Conservation (phyloP, 2,797 vertebrate genomes). For the Vespertilio murinus region DNA sequence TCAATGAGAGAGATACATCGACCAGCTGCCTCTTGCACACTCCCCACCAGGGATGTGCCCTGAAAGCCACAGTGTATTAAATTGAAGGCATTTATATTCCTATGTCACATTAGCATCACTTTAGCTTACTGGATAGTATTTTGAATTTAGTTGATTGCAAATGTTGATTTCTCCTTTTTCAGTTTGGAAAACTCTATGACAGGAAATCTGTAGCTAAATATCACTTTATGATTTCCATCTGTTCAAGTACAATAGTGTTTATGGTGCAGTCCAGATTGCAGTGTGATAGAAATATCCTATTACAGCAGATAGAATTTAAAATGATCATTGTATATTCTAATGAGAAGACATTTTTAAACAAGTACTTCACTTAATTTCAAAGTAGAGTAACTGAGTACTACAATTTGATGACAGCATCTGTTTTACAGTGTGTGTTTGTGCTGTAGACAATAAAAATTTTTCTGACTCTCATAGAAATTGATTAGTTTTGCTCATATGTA, state of each 20-base stretch:
- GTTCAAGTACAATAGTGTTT: slow-evolving; percentile 83
- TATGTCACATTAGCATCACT: slow-evolving; percentile 44
- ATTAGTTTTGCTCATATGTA: slow-evolving; percentile 13
- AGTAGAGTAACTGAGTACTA: slow-evolving; percentile 64
- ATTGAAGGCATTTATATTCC: slow-evolving; percentile 58
- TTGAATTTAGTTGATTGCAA: slow-evolving; percentile 80
- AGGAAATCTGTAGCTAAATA: slow-evolving; percentile 86
- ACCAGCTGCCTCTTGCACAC: too few species aligned
- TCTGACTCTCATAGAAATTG: slow-evolving; percentile 46
- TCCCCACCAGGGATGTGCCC: too few species aligned
- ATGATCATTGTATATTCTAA: slow-evolving; percentile 80
- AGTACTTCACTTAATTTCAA: slow-evolving; percentile 80
- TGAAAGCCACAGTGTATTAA: not conserved
- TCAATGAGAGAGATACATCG: too few species aligned
- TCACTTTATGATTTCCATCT: slow-evolving; percentile 86
- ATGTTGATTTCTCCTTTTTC: slow-evolving; percentile 79
- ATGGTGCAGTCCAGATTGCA: slow-evolving; percentile 82
- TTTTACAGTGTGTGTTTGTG: slow-evolving; percentile 59
- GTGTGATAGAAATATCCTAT: slow-evolving; percentile 79
- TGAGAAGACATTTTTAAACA: slow-evolving; percentile 82
- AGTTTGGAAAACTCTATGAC: slow-evolving; percentile 83
- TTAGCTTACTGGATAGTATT: slow-evolving; percentile 66
- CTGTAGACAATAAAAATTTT: slow-evolving; percentile 65
- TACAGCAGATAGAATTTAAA: slow-evolving; percentile 80
- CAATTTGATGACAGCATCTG: slow-evolving; percentile 76